phyloP scores from a whole-genome alignment of 2,888 invertebrate species.

The Esperia sulphurella region DNA sequence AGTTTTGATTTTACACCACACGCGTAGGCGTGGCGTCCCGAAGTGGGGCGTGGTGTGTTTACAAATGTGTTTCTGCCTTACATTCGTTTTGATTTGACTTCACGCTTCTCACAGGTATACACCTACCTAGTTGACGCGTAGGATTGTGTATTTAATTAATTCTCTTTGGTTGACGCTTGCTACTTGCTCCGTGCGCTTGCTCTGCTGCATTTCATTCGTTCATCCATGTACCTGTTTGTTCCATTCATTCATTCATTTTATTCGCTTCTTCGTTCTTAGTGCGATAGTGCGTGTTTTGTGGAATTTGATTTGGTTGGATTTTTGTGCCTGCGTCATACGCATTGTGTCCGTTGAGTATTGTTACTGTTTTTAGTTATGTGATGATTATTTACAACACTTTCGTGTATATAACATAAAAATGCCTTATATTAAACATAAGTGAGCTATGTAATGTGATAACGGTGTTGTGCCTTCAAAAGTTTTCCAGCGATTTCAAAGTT shows the following conservation, averaged over 20 bases:
- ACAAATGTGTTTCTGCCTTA: too few species aligned
- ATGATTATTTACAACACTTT: slow-evolving; percentile 1
- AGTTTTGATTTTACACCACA: too few species aligned
- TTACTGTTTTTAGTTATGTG: slow-evolving; percentile 4
- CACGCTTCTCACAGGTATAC: too few species aligned
- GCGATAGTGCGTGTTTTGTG: neutral
- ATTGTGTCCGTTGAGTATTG: slow-evolving; percentile 13
- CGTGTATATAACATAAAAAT: slow-evolving; percentile 1
- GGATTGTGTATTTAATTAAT: too few species aligned
- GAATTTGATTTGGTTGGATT: slow-evolving; percentile 9
- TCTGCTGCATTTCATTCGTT: too few species aligned
- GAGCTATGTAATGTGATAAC: slow-evolving; percentile 28
- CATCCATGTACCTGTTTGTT: neutral
- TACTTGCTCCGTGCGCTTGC: too few species aligned
- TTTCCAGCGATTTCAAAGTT: slow-evolving; percentile 49
- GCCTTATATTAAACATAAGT: slow-evolving; percentile 21
- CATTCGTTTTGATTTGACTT: too few species aligned
- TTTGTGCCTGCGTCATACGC: slow-evolving; percentile 35
- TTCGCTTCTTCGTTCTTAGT: too few species aligned
- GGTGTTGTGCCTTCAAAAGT: slow-evolving; percentile 55
- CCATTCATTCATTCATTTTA: neutral
- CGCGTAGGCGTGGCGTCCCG: too few species aligned
- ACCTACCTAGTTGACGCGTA: too few species aligned
- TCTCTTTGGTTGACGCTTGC: too few species aligned
- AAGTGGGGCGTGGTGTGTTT: too few species aligned